Conservation (phyloP, 2,113 vertebrate species). For the Colinus virginianus region DNA sequence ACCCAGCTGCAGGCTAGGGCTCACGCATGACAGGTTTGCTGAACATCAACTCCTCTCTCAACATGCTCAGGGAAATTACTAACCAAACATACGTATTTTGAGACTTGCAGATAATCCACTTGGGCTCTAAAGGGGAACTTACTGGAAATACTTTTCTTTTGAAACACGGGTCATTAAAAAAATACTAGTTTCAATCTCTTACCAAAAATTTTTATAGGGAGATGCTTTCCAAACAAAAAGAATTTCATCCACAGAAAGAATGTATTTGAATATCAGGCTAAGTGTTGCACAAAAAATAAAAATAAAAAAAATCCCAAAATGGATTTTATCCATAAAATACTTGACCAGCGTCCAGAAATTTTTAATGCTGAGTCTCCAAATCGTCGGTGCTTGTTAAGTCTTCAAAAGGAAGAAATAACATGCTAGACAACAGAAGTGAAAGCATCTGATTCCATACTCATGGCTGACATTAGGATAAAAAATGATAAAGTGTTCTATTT, state of each 20-base stretch:
- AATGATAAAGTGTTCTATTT: fast-evolving
- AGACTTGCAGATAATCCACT: neutral
- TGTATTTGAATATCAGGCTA: neutral
- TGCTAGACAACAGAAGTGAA: neutral
- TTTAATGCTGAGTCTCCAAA: neutral
- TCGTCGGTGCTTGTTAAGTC: neutral
- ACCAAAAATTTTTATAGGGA: neutral
- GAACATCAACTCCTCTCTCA: neutral
- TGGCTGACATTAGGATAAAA: neutral
- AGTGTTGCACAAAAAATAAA: neutral
- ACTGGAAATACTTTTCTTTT: neutral
- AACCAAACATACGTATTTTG: neutral
- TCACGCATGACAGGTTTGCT: neutral
- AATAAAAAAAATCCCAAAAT: too few species aligned
- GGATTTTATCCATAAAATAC: too few species aligned
- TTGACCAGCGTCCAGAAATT: neutral
- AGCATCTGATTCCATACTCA: neutral
- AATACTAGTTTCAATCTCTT: neutral
- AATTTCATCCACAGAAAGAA: neutral
- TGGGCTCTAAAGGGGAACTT: neutral
- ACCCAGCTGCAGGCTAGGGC: neutral
- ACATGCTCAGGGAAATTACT: neutral
- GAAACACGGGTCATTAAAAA: neutral
- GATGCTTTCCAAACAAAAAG: neutral
- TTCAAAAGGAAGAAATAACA: neutral